These are phyloP conservation scores for Pachypanchax playfairii DNA, from an alignment of 2,113 vertebrate genomes.

Conservation along the genomic window DNA sequence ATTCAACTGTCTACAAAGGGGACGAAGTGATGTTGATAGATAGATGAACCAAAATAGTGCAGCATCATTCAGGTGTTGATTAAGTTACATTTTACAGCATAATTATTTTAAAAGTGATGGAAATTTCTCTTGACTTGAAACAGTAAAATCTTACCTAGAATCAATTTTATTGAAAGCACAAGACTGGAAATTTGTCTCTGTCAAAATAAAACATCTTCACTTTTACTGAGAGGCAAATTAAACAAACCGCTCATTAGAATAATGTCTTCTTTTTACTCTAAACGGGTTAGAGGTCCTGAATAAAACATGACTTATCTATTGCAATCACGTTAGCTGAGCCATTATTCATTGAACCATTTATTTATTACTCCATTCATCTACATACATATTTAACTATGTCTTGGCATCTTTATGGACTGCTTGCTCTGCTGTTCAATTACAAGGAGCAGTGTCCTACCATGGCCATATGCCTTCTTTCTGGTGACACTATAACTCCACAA, in stretches of 20 bases:
- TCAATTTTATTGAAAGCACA: constrained; percentile 14
- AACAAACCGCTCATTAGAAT: constrained; percentile 58
- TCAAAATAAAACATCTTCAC: constrained; percentile 30
- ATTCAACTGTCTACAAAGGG: constrained; percentile 59
- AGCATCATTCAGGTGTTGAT: constrained; percentile 27
- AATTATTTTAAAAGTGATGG: not conserved
- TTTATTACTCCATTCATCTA: constrained; percentile 83
- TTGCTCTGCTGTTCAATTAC: constrained; percentile 83
- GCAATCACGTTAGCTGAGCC: constrained; percentile 88
- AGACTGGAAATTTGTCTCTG: constrained; percentile 14
- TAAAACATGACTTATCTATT: constrained; percentile 88
- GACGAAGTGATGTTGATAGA: constrained; percentile 58
- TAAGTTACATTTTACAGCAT: constrained; percentile 34
- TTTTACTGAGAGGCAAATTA: constrained; percentile 52
- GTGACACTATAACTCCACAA: constrained; percentile 69
- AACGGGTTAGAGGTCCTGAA: constrained; percentile 65
- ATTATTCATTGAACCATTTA: constrained; percentile 84
- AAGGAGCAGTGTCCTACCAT: constrained; percentile 77
- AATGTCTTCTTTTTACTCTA: constrained; percentile 44
- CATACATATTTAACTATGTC: constrained; percentile 87
- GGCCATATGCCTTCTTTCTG: constrained; percentile 82
- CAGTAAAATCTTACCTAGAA: constrained; percentile 9
- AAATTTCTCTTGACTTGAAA: constrained; percentile 21
- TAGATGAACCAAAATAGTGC: constrained; percentile 43
- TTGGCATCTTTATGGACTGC: constrained; percentile 87